These are phyloP conservation scores for Encarsia formosa DNA, from an alignment of 2,888 invertebrate genomes.

Conservation along the genomic window DNA sequence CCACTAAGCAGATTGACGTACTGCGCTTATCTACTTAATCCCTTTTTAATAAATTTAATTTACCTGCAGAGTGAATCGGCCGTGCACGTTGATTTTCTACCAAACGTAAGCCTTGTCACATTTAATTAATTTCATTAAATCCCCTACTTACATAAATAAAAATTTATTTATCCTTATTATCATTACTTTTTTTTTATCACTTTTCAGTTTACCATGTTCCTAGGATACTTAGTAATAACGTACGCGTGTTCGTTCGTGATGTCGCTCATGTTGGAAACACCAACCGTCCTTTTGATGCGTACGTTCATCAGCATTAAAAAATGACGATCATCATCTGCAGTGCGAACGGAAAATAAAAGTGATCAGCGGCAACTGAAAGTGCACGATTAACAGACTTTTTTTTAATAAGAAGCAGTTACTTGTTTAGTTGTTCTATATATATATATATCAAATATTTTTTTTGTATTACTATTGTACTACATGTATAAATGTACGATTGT, in stretches of 20 bases:
- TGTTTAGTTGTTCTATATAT: not conserved
- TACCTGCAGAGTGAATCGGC: conserved; percentile 44
- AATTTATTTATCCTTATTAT: not conserved
- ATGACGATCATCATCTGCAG: conserved; percentile 25
- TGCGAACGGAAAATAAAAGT: not conserved
- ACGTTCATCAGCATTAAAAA: conserved; percentile 28
- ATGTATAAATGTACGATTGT: conserved; percentile 21
- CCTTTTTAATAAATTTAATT: conserved; percentile 55
- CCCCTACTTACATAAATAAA: not conserved
- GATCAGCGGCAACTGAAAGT: no score
- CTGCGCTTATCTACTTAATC: conserved; percentile 59
- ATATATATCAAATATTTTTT: conserved; percentile 16
- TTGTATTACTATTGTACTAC: conserved; percentile 13
- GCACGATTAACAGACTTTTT: no score
- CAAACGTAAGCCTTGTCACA: conserved; percentile 42
- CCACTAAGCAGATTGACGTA: conserved; percentile 58
- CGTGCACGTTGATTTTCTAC: conserved; percentile 41
- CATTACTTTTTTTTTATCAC: not conserved
- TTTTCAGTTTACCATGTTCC: conserved; percentile 18
- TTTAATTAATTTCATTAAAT: not conserved
- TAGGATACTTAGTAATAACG: conserved; percentile 41
- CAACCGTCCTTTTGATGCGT: conserved; percentile 47
- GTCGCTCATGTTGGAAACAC: conserved; percentile 49
- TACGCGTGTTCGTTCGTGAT: conserved; percentile 46
- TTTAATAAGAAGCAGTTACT: conserved; percentile 2